Conservation (phyloP, 2,797 vertebrate species). For the Schizopygopsis malacanthus region DNA sequence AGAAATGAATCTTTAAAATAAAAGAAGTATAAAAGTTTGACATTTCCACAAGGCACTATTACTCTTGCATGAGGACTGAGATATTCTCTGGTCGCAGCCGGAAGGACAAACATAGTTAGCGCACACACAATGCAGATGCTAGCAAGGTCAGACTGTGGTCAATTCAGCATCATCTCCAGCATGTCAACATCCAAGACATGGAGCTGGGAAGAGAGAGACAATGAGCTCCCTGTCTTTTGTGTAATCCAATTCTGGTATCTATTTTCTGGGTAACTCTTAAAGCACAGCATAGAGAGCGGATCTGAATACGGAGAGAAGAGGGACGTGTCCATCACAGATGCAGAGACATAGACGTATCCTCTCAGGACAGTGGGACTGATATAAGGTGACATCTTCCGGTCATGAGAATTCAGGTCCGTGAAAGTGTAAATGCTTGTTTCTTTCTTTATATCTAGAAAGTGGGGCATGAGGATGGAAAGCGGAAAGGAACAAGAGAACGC, state of each 20-base stretch:
- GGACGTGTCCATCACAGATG: neutral
- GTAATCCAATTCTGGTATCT: constrained; percentile 23
- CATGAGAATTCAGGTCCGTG: constrained; percentile 42
- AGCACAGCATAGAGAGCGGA: constrained; percentile 3
- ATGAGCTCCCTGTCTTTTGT: constrained; percentile 36
- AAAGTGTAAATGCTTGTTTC: constrained; percentile 28
- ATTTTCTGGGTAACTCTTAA: constrained; percentile 32
- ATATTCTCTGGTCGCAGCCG: constrained; percentile 65
- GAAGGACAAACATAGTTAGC: constrained; percentile 54
- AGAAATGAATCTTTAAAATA: constrained; percentile 72
- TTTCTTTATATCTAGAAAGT: constrained; percentile 10
- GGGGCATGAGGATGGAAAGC: neutral
- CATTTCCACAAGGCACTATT: constrained; percentile 66
- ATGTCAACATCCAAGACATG: constrained; percentile 37
- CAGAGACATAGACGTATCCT: constrained; percentile 20
- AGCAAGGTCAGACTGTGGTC: constrained; percentile 28
- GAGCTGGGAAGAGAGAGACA: constrained; percentile 15
- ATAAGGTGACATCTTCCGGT: constrained; percentile 69
- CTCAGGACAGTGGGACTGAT: constrained; percentile 66
- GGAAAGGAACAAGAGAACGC: neutral
- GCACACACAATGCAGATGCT: constrained; percentile 2
- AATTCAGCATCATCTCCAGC: constrained; percentile 40
- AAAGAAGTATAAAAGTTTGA: constrained; percentile 71
- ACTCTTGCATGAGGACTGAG: constrained; percentile 74
- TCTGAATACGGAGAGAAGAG: neutral